These are phyloP conservation scores for Petrocephalus zakoni DNA, from an alignment of 2,113 vertebrate genomes.

Conservation along the genomic window DNA sequence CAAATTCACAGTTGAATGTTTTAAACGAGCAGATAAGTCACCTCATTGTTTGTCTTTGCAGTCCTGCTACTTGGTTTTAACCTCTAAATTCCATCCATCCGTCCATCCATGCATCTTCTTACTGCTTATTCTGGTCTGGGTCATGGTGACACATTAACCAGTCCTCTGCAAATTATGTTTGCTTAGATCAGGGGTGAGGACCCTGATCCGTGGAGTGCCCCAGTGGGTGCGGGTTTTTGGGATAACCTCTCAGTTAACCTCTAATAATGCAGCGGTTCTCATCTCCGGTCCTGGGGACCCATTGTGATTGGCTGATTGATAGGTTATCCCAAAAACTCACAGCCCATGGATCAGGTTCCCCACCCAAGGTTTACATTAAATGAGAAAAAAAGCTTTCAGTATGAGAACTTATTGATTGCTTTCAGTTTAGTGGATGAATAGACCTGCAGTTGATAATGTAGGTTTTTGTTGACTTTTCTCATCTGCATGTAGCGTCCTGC, in stretches of 20 bases:
- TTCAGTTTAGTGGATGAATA: background rate
- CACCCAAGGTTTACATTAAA: background rate
- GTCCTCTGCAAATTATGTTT: background rate
- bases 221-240: background rate
- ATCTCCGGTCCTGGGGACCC: background rate
- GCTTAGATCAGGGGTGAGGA: background rate
- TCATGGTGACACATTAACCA: background rate
- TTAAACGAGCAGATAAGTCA: background rate
- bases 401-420: background rate
- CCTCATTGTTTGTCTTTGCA: background rate
- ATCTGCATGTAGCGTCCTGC: background rate
- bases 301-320: background rate
- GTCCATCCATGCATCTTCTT: background rate
- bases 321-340: background rate
- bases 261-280: background rate
- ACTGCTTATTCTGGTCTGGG: background rate
- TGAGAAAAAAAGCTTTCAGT: background rate
- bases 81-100: background rate
- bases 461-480: background rate
- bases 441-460: background rate
- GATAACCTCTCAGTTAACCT: background rate
- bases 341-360: background rate
- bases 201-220: background rate
- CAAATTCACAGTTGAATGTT: background rate
- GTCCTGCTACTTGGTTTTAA: background rate